phyloP scores from a whole-genome alignment of 2,888 invertebrate species.

The Diplazon laetatorius region DNA sequence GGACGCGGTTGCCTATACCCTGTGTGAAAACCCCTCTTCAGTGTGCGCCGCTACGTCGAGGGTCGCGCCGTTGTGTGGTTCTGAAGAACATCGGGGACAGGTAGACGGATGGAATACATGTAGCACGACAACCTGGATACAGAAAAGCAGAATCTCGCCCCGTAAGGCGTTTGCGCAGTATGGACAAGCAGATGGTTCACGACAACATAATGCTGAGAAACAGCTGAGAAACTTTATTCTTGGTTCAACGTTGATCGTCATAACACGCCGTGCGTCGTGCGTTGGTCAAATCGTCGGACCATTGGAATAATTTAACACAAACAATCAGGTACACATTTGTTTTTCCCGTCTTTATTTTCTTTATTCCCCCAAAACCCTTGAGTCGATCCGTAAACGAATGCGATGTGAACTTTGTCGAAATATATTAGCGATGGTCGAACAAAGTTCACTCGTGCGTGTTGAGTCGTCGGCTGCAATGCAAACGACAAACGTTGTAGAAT shows the following conservation, averaged over 20 bases:
- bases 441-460: slow-evolving; percentile 28
- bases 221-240: not conserved
- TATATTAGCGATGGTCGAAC: slow-evolving; percentile 42
- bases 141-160: not conserved
- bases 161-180: no score
- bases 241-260: not conserved
- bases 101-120: not conserved
- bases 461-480: not conserved
- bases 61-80: slow-evolving; percentile 44
- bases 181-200: not conserved
- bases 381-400: not conserved
- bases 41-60: slow-evolving; percentile 44
- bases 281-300: no score
- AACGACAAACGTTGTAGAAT: slow-evolving; percentile 7
- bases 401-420: slow-evolving; percentile 46
- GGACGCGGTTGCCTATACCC: slow-evolving; percentile 6
- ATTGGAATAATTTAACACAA: not conserved
- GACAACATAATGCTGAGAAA: no score
- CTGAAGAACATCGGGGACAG: slow-evolving; percentile 32
- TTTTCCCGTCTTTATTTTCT: no score
- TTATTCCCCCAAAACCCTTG: not conserved
- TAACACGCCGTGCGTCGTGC: not conserved
- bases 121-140: not conserved
- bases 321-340: not conserved
- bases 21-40: slow-evolving; percentile 34